Evolutionary conservation across 2,113 vertebrate genomes (phyloP), one percentile per base, ranked within the genome.

Genomic region (Melanostigma gelatinosum): DNA sequence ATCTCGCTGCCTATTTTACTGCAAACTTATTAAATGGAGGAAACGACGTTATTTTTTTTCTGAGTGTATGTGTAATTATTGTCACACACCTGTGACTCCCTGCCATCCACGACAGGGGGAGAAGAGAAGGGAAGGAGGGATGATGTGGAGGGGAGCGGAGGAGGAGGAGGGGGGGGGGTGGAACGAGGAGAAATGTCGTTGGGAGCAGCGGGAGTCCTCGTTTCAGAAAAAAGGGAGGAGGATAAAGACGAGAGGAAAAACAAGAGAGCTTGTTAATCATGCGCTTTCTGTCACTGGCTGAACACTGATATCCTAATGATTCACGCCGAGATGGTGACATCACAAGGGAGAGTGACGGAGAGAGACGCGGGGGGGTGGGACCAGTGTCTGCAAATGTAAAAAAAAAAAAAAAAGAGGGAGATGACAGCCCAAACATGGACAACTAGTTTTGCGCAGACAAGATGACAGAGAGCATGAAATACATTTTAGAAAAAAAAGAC

Each of bases 11-110:
- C 96, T 96, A 97, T 98, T 97, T 97, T 96, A 96, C 96, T 94
- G 97, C 96, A 97, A 97, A 97, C 96, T 97, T 97, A 97, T 98
- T 97, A 98, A 98, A 98, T 97, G 97, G 91, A 96, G 95, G 96
- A 97, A 96, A 97, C 95, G 93, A 96, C 96, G 96, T 95, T 96
- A 97, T 96, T 95, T 92, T 15, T 50, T 85, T 87, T 84, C 95
- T 94, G 96, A 99, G 97, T 97, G 97, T 96, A 96, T 93, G 94
- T 96, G 97, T 97, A 96, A 97, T 98, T 98, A 97, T 96, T 96
- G 93, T 87, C 92, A 96, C 97, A 97, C 97, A 98, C 97, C 98
- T 99, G 98, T 98, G 97, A 97, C 97, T 97, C 96, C 92, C 90
- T 92, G 90, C 94, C 92, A 93, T 94, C 92, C 91, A 84, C 89